A percentile compares a stretch with the other conserved stretches of the same genome.
These are phyloP conservation scores for Agonopterix arenella DNA, from an alignment of 2,888 invertebrate species.

Conservation along the genomic window DNA sequence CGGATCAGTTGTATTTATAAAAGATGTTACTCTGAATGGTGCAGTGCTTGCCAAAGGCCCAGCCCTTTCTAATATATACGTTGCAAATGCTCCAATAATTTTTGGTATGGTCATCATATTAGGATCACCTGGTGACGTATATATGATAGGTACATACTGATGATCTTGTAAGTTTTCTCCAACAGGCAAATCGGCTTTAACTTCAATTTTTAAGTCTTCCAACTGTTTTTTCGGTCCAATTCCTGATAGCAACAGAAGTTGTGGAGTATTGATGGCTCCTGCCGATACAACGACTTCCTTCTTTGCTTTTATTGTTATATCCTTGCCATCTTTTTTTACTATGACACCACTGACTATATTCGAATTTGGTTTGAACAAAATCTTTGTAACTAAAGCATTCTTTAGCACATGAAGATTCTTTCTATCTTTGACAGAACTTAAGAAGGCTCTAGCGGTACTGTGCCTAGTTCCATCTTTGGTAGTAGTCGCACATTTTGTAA, in stretches of 20 bases:
- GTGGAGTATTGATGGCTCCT: conserved; percentile 65
- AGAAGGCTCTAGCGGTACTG: too few species aligned
- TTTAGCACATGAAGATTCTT: conserved; percentile 48
- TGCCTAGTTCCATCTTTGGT: conserved; percentile 31
- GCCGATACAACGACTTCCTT: conserved; percentile 71
- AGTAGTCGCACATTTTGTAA: conserved; percentile 61
- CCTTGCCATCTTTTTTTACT: conserved; percentile 38
- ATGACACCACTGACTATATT: conserved; percentile 55
- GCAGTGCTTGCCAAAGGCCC: conserved; percentile 66
- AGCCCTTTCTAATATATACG: conserved; percentile 62
- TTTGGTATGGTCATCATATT: conserved; percentile 26
- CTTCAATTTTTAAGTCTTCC: conserved; percentile 37
- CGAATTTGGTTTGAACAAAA: conserved; percentile 60
- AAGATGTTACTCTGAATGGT: conserved; percentile 43
- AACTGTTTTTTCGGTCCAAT: conserved; percentile 61
- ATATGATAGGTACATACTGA: conserved; percentile 48
- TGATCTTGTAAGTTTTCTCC: conserved; percentile 74
- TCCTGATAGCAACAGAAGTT: conserved; percentile 70
- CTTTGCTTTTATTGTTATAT: conserved; percentile 36
- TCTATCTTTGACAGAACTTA: too few species aligned
- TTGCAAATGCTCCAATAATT: conserved; percentile 37
- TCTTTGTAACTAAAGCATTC: conserved; percentile 60
- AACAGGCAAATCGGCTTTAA: conserved; percentile 51
- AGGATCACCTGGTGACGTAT: conserved; percentile 36
- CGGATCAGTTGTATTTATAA: conserved; percentile 44